Conservation (phyloP, 1,140 invertebrate species). For the Drosophila sproati region DNA sequence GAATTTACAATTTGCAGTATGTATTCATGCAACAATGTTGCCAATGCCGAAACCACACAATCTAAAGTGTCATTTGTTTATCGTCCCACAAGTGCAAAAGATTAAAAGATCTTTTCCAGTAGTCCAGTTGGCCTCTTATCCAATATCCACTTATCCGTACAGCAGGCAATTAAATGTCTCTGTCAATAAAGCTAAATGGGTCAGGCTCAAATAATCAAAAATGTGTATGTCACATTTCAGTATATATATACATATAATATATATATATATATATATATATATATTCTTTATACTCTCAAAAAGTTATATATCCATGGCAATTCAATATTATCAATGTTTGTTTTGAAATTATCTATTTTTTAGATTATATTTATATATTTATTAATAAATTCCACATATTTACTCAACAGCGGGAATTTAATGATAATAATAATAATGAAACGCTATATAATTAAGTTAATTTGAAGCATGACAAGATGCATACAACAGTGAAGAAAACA, state of each 20-base stretch:
- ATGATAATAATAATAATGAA: not conserved
- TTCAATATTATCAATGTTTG: too few species aligned
- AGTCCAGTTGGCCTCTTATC: conserved; percentile 1
- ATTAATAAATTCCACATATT: too few species aligned
- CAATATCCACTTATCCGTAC: conserved; percentile 13
- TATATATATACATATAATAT: not conserved
- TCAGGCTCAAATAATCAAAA: conserved; percentile 48
- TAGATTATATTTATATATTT: too few species aligned
- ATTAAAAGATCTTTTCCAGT: conserved; percentile 42
- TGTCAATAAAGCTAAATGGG: conserved; percentile 58
- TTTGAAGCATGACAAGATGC: not conserved
- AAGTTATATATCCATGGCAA: too few species aligned
- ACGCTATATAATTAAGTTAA: not conserved
- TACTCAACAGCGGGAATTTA: too few species aligned
- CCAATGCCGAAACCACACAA: not conserved
- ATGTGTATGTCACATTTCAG: conserved; percentile 29
- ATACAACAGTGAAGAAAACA: not conserved
- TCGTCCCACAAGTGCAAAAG: conserved; percentile 41
- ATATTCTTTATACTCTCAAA: not conserved
- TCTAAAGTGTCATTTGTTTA: conserved; percentile 21
- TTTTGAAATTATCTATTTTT: too few species aligned
- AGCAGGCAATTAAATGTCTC: conserved; percentile 54
- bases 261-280: not conserved
- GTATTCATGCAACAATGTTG: conserved; percentile 41
- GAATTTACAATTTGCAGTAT: conserved; percentile 31